phyloP scores from a whole-genome alignment of 2,888 invertebrate species.

The Leucozona laternaria region DNA sequence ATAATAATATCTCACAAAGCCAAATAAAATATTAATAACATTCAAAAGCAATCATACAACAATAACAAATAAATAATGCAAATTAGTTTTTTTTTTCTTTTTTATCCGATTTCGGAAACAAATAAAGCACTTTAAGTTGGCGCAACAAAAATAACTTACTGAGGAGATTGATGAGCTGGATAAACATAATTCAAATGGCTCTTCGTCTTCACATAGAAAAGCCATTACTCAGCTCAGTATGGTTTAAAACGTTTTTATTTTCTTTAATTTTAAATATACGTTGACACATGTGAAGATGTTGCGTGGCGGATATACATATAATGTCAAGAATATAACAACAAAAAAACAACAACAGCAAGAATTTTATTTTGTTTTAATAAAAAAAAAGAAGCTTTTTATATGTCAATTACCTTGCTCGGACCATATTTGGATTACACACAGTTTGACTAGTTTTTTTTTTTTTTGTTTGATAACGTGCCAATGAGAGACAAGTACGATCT shows the following conservation, averaged over 20 bases:
- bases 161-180: slow-evolving; percentile 54
- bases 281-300: slow-evolving; percentile 31
- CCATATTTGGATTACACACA: slow-evolving; percentile 60
- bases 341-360: not conserved
- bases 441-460: slow-evolving; percentile 31
- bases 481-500: slow-evolving; percentile 40
- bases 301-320: slow-evolving; percentile 40
- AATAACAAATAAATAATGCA: slow-evolving; percentile 5
- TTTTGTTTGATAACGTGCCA: slow-evolving; percentile 18
- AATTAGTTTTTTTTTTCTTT: slow-evolving; percentile 16
- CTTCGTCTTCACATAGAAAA: slow-evolving; percentile 24
- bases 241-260: not conserved
- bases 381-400: slow-evolving; percentile 38
- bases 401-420: slow-evolving; percentile 66
- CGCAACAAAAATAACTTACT: not conserved
- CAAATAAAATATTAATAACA: not conserved
- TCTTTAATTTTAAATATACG: not conserved
- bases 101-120: not conserved
- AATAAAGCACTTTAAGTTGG: slow-evolving; percentile 15
- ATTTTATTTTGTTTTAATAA: not conserved
- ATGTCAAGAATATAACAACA: slow-evolving; percentile 7
- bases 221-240: slow-evolving; percentile 56
- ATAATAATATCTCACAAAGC: not conserved
- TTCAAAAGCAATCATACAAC: not conserved
- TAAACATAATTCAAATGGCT: slow-evolving; percentile 41